Evolutionary conservation across 2,797 vertebrate genomes (phyloP).

Genomic region (Rhinella marina): DNA sequence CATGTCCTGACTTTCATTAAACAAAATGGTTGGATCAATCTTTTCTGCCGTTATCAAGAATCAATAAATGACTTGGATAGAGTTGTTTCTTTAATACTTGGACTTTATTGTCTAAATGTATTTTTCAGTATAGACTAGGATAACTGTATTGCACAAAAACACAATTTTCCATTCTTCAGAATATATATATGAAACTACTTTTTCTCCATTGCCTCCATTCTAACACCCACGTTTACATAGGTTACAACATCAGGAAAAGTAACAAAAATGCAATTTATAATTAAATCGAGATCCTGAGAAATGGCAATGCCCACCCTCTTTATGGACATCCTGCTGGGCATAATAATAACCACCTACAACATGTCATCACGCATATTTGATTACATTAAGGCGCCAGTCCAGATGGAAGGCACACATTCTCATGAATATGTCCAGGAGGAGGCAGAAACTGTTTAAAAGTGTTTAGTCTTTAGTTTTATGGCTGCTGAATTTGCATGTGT

Average conservation of each 20-base stretch:
- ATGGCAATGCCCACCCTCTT: not conserved
- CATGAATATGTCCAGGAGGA: not conserved
- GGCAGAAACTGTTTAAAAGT: not conserved
- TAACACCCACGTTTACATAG: not conserved
- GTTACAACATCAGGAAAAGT: not conserved
- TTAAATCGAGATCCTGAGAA: not conserved
- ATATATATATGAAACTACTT: not conserved
- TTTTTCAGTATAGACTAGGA: not conserved
- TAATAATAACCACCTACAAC: not conserved
- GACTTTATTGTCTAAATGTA: not conserved
- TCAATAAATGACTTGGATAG: not conserved
- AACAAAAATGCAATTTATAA: not conserved
- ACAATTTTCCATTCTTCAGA: not conserved
- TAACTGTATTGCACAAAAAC: not conserved
- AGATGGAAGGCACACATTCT: not conserved
- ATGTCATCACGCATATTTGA: constrained; percentile 9
- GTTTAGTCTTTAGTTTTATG: not conserved
- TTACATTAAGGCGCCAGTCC: not conserved
- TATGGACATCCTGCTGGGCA: not conserved
- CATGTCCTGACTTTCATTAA: too few relatives aligned
- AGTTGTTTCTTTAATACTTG: not conserved
- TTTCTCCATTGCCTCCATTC: not conserved
- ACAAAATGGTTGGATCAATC: not conserved
- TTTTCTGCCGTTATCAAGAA: not conserved
- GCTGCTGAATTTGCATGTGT: not conserved